Evolutionary conservation across 1,140 invertebrate species (phyloP).

Genomic region (Drosophila arawakana): DNA sequence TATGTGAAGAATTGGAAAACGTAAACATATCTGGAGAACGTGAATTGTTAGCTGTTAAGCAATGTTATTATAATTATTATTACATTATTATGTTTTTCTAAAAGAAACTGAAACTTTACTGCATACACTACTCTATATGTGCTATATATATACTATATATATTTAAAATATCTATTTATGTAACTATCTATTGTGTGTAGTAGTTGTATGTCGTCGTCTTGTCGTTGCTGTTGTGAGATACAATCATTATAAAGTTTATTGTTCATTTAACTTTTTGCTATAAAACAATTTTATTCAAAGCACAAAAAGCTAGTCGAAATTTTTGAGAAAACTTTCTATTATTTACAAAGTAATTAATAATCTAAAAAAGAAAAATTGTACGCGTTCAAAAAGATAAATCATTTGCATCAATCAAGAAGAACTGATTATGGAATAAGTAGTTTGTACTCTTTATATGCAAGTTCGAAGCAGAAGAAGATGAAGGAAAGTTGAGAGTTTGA

Average conservation of each 20-base stretch:
- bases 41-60: constrained; percentile 70
- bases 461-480: constrained; percentile 4
- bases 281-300: constrained; percentile 28
- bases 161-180: constrained; percentile 33
- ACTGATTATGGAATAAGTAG: constrained; percentile 84
- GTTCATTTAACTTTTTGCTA: constrained; percentile 39
- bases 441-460: constrained; percentile 83
- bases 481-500: neutral
- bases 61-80: constrained; percentile 39
- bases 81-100: constrained; percentile 13
- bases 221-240: constrained; percentile 84
- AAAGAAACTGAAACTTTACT: constrained; percentile 25
- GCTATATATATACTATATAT: constrained; percentile 6
- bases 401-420: constrained; percentile 83
- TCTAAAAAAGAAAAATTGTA: constrained; percentile 28
- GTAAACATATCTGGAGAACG: constrained; percentile 65
- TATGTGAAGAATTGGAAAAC: constrained; percentile 40
- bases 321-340: constrained; percentile 28
- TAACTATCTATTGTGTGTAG: constrained; percentile 68
- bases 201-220: constrained; percentile 71
- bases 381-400: constrained; percentile 45
- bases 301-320: constrained; percentile 49
- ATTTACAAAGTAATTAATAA: constrained; percentile 24
- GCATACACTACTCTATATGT: too few relatives aligned
- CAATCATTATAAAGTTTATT: constrained; percentile 77